Evolutionary conservation across 92 coral and sea anemone species (phyloP).

Genomic region (Phenganax stokvisi): DNA sequence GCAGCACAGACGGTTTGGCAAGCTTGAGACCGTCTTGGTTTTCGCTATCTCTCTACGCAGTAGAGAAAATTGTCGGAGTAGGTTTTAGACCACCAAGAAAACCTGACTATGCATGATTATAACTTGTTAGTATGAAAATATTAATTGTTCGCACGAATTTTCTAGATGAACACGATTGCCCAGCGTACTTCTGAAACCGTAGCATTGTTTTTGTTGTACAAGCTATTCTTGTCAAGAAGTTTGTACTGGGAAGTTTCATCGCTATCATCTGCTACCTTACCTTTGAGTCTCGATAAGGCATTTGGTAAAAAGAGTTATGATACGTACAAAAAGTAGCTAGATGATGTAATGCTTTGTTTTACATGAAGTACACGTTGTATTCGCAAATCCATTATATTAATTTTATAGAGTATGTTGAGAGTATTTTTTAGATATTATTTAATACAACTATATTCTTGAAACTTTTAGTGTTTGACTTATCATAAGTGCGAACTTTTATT

Average conservation of each 20-base stretch:
- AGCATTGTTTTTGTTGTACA: constrained; percentile 73
- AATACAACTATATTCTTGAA: too few relatives aligned
- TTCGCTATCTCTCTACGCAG: too few relatives aligned
- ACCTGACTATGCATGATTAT: neutral
- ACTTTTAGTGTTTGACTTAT: too few relatives aligned
- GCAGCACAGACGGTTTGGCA: too few relatives aligned
- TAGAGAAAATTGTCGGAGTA: too few relatives aligned
- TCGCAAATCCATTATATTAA: too few relatives aligned
- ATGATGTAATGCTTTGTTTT: neutral
- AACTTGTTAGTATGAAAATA: neutral
- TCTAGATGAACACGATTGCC: constrained; percentile 78
- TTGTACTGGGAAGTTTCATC: constrained; percentile 98
- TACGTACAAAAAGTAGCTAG: constrained; percentile 49
- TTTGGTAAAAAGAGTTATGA: constrained; percentile 69
- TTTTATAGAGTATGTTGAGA: too few relatives aligned
- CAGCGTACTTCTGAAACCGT: constrained; percentile 69
- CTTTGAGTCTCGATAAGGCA: constrained; percentile 75
- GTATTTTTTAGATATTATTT: too few relatives aligned
- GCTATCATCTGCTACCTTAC: constrained; percentile 80
- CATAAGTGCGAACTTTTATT: too few relatives aligned
- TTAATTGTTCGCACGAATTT: neutral
- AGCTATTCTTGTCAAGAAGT: constrained; percentile 86
- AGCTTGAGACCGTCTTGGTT: too few relatives aligned
- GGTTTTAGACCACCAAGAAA: neutral
- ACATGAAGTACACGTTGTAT: too few relatives aligned